Conservation (phyloP, 1,140 invertebrate species). For the Bemisia tabaci region DNA sequence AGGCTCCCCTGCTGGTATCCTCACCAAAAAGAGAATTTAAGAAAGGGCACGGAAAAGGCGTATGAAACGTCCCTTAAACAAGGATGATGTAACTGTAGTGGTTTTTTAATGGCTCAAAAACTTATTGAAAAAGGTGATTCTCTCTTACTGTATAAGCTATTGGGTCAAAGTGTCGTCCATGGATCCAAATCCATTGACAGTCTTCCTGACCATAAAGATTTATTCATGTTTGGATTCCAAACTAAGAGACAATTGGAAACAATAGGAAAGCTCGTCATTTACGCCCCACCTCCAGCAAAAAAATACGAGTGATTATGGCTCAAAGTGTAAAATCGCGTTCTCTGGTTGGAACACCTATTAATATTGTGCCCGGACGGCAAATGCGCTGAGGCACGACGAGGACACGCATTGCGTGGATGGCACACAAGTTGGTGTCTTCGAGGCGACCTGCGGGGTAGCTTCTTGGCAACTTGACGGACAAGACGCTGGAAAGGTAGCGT, state of each 20-base stretch:
- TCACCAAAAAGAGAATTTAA: conserved; percentile 2
- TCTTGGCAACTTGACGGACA: too few species aligned
- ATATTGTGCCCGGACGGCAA: too few species aligned
- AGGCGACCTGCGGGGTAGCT: too few species aligned
- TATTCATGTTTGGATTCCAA: conserved; percentile 8
- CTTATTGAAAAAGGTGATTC: not conserved
- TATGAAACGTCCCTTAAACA: not conserved
- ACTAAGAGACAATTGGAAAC: not conserved
- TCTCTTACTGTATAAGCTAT: not conserved
- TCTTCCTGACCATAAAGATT: not conserved
- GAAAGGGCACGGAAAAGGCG: not conserved
- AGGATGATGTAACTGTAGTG: conserved; percentile 4
- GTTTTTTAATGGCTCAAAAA: conserved; percentile 4
- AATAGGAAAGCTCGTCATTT: conserved; percentile 4
- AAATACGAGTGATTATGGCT: too few species aligned
- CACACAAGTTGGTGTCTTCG: too few species aligned
- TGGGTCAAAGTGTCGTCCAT: conserved; percentile 1
- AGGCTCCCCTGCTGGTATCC: not conserved
- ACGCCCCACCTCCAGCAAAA: too few species aligned
- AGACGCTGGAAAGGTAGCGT: too few species aligned
- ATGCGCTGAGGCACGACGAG: too few species aligned
- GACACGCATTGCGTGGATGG: too few species aligned
- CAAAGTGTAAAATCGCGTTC: too few species aligned
- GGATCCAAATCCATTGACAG: not conserved
- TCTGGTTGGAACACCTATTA: too few species aligned